Conservation (phyloP, 1,140 invertebrate genomes). For the Trichonephila clavata region DNA sequence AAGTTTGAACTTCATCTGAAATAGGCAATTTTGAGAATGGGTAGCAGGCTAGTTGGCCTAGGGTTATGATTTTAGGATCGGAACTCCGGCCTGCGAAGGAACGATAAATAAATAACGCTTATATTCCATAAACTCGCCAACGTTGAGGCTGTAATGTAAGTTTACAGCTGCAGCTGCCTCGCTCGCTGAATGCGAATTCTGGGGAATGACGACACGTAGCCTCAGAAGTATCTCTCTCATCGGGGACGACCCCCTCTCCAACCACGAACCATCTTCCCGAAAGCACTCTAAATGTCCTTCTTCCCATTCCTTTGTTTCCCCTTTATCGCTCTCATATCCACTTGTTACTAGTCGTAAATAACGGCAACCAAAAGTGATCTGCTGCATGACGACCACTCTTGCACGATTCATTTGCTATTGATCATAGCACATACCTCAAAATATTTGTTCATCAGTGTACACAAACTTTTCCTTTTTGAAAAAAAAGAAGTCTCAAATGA, state of each 20-base stretch:
- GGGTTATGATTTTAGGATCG: slow-evolving; percentile 71
- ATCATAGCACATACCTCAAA: background rate
- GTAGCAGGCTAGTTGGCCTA: slow-evolving; percentile 56
- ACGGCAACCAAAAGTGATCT: slow-evolving; percentile 41
- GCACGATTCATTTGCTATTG: slow-evolving; percentile 18
- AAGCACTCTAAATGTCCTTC: slow-evolving; percentile 51
- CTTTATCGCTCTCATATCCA: slow-evolving; percentile 70
- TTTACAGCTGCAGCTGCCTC: slow-evolving; percentile 63
- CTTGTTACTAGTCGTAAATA: slow-evolving; percentile 74
- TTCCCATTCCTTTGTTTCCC: slow-evolving; percentile 61
- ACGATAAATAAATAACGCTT: slow-evolving; percentile 69
- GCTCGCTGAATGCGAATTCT: slow-evolving; percentile 69
- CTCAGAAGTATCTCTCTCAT: slow-evolving; percentile 63
- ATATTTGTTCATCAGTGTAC: too few species aligned
- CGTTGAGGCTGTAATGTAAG: slow-evolving; percentile 62
- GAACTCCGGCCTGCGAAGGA: background rate
- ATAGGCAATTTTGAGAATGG: slow-evolving; percentile 53
- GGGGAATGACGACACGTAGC: slow-evolving; percentile 70
- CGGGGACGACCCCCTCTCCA: slow-evolving; percentile 13
- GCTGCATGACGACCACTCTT: background rate
- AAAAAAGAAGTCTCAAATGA: too few species aligned
- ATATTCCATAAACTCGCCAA: slow-evolving; percentile 75
- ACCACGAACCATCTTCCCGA: slow-evolving; percentile 35
- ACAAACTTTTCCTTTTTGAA: too few species aligned
- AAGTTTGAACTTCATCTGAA: slow-evolving; percentile 50